Percentiles rank a stretch among this genome's conserved stretches.
phyloP scores from a whole-genome alignment of 2,888 invertebrate species.

The Volucella bombylans region DNA sequence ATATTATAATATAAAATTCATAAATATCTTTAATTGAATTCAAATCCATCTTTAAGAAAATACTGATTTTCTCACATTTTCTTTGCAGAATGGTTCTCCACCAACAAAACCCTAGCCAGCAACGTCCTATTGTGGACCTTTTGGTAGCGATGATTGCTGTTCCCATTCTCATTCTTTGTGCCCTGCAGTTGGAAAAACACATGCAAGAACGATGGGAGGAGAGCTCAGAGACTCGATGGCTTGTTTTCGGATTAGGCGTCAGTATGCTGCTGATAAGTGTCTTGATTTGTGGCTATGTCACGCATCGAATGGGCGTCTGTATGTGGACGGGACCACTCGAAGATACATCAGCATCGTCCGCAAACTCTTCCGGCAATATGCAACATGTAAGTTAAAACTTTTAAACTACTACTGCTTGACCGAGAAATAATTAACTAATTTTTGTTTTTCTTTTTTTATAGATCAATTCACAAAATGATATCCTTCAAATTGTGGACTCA shows the following conservation, averaged over 20 bases:
- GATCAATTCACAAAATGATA: slow-evolving; percentile 82
- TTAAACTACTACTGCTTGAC: neutral
- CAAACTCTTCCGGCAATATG: slow-evolving; percentile 75
- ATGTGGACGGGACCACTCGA: slow-evolving; percentile 82
- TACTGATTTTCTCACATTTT: slow-evolving; percentile 23
- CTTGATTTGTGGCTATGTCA: slow-evolving; percentile 82
- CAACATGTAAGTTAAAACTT: slow-evolving; percentile 77
- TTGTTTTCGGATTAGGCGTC: slow-evolving; percentile 82
- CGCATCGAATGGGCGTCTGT: slow-evolving; percentile 83
- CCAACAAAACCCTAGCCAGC: slow-evolving; percentile 78
- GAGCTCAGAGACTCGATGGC: slow-evolving; percentile 80
- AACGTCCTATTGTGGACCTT: slow-evolving; percentile 81
- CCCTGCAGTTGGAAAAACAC: slow-evolving; percentile 82
- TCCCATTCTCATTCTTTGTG: slow-evolving; percentile 82
- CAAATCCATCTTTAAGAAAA: neutral
- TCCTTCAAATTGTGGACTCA: slow-evolving; percentile 80
- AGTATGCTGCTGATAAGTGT: slow-evolving; percentile 82
- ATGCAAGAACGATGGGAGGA: slow-evolving; percentile 81
- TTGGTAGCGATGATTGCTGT: slow-evolving; percentile 82
- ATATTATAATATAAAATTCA: neutral
- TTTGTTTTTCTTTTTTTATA: slow-evolving; percentile 61
- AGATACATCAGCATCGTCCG: slow-evolving; percentile 75
- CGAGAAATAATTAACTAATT: neutral
- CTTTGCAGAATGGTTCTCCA: slow-evolving; percentile 80
- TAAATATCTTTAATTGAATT: neutral